Conservation (phyloP, 2,888 invertebrate species). For the Tinea semifulvella region DNA sequence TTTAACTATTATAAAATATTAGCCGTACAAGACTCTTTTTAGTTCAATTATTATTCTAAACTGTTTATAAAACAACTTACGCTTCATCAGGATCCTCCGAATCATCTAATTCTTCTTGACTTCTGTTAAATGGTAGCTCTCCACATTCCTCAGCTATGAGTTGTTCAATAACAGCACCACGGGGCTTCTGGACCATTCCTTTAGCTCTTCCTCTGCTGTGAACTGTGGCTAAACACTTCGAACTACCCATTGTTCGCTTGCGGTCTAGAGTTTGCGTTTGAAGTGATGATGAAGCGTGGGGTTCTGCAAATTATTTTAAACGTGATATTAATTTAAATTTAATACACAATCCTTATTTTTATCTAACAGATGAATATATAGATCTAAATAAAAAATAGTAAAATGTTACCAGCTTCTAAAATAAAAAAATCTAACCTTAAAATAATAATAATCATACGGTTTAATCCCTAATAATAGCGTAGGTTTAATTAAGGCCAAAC, state of each 20-base stretch:
- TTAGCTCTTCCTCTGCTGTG: slow-evolving; percentile 42
- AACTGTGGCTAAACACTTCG: slow-evolving; percentile 53
- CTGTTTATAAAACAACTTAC: no score
- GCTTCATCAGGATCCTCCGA: slow-evolving; percentile 68
- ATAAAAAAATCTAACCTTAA: no score
- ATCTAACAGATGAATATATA: no score
- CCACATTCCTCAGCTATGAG: slow-evolving; percentile 58
- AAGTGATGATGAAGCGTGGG: slow-evolving; percentile 57
- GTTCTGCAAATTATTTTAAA: slow-evolving; percentile 43
- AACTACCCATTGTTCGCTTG: slow-evolving; percentile 34
- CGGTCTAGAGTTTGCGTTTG: slow-evolving; percentile 56
- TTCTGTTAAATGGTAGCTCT: slow-evolving; percentile 44
- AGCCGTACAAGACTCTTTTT: no score
- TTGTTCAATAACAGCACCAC: slow-evolving; percentile 51
- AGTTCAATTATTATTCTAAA: no score
- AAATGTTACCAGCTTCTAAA: no score
- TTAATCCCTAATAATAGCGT: no score
- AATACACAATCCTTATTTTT: not conserved
- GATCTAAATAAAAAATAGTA: no score
- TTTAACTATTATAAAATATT: not conserved
- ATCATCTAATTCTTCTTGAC: slow-evolving; percentile 68
- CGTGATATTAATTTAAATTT: no score
- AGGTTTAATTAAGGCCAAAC: no score
- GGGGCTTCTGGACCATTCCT: slow-evolving; percentile 40
- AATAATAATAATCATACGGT: no score